Conservation (phyloP, 2,797 vertebrate species). For the Melanogrammus aeglefinus region DNA sequence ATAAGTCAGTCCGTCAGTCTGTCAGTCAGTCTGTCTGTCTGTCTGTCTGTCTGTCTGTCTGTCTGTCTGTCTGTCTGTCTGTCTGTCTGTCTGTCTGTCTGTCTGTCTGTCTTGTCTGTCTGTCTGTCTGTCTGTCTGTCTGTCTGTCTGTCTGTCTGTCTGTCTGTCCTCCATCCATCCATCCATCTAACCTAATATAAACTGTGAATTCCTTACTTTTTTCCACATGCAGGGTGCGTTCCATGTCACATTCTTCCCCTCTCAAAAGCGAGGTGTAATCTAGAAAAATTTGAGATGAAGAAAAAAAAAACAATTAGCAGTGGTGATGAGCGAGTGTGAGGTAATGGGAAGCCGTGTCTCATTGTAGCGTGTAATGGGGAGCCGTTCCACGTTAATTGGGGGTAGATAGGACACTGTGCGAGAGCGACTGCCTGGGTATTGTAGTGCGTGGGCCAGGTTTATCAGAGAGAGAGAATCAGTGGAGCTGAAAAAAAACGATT, state of each 20-base stretch:
- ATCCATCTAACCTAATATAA: slow-evolving; percentile 24
- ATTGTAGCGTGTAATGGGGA: slow-evolving; percentile 77
- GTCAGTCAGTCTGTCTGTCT: too few species aligned
- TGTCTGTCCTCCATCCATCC: background rate
- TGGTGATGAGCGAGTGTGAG: slow-evolving; percentile 60
- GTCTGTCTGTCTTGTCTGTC: too few species aligned
- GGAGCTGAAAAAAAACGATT: slow-evolving; percentile 49
- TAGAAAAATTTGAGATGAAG: slow-evolving; percentile 29
- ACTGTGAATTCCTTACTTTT: background rate
- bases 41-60: background rate
- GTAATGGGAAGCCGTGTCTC: slow-evolving; percentile 71
- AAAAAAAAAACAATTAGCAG: slow-evolving; percentile 69
- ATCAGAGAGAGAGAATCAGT: slow-evolving; percentile 59
- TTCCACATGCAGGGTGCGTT: slow-evolving; percentile 39
- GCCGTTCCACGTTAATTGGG: slow-evolving; percentile 78
- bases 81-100: background rate
- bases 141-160: background rate
- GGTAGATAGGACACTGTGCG: slow-evolving; percentile 68
- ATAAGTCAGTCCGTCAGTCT: too few species aligned
- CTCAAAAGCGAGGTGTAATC: slow-evolving; percentile 13
- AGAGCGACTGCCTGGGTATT: slow-evolving; percentile 54
- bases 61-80: slow-evolving; percentile 6
- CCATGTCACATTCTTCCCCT: slow-evolving; percentile 24
- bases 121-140: background rate
- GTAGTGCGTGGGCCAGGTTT: slow-evolving; percentile 46